Percentiles rank a stretch among this genome's conserved stretches.
Conservation (phyloP, 1,140 invertebrate genomes). For the Monomorium pharaonis region DNA sequence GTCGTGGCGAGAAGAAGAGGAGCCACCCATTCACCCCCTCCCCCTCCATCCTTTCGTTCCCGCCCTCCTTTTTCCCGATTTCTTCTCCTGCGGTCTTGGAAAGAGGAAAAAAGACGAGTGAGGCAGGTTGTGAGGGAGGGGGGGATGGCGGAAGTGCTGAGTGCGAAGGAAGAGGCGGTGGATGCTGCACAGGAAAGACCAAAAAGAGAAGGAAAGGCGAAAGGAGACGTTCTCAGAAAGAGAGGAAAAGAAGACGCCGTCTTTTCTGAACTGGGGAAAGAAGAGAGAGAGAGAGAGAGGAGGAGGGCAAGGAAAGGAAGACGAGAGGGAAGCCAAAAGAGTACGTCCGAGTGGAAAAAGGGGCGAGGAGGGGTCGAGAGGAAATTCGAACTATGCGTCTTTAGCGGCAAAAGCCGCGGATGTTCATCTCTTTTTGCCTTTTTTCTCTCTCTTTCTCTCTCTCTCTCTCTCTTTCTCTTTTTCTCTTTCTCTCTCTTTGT, state of each 20-base stretch:
- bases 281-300: not conserved
- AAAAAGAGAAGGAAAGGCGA: not conserved
- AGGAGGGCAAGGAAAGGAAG: not conserved
- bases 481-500: not conserved
- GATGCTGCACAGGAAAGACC: constrained; percentile 26
- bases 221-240: not conserved
- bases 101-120: constrained; percentile 28
- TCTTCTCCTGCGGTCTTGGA: constrained; percentile 40
- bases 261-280: not conserved
- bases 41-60: constrained; percentile 7
- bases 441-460: not conserved
- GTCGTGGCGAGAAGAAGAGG: constrained; percentile 48
- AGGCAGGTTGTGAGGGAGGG: not conserved
- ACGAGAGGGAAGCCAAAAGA: constrained; percentile 27
- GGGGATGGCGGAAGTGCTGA: constrained; percentile 8
- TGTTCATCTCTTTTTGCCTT: constrained; percentile 7
- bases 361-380: not conserved
- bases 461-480: not conserved
- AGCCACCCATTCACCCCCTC: too few relatives aligned
- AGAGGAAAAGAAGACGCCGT: not conserved
- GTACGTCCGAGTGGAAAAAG: constrained; percentile 39
- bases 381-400: constrained; percentile 49
- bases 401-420: constrained; percentile 41
- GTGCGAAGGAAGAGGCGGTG: constrained; percentile 32
- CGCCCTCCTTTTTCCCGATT: constrained; percentile 33